A percentile compares a stretch with the other conserved stretches of the same genome.
Evolutionary conservation across 2,113 vertebrate species (phyloP).

Genomic region (Daubentonia madagascariensis): DNA sequence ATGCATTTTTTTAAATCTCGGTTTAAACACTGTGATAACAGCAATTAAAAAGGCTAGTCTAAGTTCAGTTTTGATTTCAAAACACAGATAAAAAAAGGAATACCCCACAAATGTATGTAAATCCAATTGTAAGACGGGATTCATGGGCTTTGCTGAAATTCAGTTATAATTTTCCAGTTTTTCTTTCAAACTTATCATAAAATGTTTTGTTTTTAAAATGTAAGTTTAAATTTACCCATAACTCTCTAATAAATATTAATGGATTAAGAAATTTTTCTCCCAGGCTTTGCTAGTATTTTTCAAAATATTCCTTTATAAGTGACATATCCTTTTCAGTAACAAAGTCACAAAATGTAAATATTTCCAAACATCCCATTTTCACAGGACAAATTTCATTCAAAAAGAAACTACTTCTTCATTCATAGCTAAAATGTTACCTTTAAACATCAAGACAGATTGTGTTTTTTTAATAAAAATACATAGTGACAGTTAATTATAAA

Average conservation of each 20-base stretch:
- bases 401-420: neutral
- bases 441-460: neutral
- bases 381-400: neutral
- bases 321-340: neutral
- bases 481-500: neutral
- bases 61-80: neutral
- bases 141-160: neutral
- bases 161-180: neutral
- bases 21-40: neutral
- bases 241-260: neutral
- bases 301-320: neutral
- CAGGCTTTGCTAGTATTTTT: neutral
- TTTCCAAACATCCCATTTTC: neutral
- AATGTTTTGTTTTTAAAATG: neutral
- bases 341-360: conserved; percentile 1
- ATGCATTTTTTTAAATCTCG: neutral
- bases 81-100: neutral
- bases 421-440: neutral
- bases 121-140: neutral
- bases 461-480: neutral
- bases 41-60: neutral
- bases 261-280: neutral
- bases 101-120: neutral
- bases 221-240: neutral
- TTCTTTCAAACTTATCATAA: neutral